These are phyloP conservation scores for Henicopernis longicauda DNA, from an alignment of 2,113 vertebrate species.

Conservation along the genomic window DNA sequence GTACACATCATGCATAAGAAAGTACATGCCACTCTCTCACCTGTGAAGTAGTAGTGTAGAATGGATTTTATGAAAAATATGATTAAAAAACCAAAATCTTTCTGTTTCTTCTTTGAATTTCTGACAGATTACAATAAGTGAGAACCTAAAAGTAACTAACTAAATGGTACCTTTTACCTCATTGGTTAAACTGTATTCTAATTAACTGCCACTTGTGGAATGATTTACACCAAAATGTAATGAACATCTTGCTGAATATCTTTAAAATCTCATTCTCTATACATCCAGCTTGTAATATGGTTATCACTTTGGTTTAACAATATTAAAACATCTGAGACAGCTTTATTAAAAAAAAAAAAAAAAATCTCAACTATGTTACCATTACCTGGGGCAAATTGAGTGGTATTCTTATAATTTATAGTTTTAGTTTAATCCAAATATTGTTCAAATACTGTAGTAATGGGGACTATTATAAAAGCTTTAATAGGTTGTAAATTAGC, in stretches of 20 bases:
- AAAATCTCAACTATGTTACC: not conserved
- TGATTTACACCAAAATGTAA: not conserved
- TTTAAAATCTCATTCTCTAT: not conserved
- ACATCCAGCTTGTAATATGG: not conserved
- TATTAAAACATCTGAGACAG: not conserved
- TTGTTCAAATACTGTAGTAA: not conserved
- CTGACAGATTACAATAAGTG: not conserved
- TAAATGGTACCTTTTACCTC: not conserved
- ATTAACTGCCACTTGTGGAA: not conserved
- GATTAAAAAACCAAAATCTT: fast-evolving
- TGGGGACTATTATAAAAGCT: not conserved
- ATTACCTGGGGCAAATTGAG: not conserved
- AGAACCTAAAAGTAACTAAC: not conserved
- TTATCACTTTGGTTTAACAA: not conserved
- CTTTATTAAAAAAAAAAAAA: not conserved
- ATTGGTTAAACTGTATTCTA: not conserved
- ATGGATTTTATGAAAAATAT: not conserved
- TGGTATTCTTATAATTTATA: not conserved
- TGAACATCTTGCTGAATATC: not conserved
- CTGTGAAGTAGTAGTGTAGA: not conserved
- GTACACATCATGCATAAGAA: not conserved
- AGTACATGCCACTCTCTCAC: not conserved
- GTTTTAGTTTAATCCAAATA: not conserved
- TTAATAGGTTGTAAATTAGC: not conserved
- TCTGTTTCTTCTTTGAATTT: not conserved